Evolutionary conservation across 1,140 invertebrate genomes (phyloP).

Genomic region (Panagrolaimus sp.): DNA sequence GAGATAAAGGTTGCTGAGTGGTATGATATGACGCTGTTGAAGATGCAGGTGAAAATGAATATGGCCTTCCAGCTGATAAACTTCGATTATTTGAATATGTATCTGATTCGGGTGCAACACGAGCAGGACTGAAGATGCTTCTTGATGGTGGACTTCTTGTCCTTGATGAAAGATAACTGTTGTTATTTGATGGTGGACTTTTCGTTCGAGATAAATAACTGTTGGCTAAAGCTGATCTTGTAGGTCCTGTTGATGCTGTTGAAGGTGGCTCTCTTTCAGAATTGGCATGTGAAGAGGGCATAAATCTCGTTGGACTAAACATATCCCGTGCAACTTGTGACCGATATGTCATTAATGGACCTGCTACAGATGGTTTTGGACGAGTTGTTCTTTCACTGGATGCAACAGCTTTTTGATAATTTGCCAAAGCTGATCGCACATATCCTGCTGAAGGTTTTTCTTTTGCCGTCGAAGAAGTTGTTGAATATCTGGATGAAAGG

Average conservation of each 20-base stretch:
- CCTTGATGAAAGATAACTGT: not conserved
- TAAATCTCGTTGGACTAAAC: not conserved
- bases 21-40: not conserved
- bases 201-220: not conserved
- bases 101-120: not conserved
- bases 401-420: slow-evolving; percentile 7
- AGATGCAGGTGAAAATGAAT: not conserved
- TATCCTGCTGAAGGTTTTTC: not conserved
- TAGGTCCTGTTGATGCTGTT: no score
- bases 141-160: not conserved
- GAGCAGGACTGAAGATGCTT: no score
- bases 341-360: slow-evolving; percentile 1
- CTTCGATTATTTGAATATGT: not conserved
- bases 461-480: not conserved
- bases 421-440: not conserved
- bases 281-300: not conserved
- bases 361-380: not conserved
- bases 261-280: not conserved
- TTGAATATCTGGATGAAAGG: not conserved
- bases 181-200: not conserved
- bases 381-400: not conserved
- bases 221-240: no score
- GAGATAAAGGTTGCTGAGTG: not conserved
- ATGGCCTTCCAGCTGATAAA: not conserved
- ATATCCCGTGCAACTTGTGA: slow-evolving; percentile 7